phyloP scores from a whole-genome alignment of 1,140 invertebrate genomes.

The Probaryconus sp. region DNA sequence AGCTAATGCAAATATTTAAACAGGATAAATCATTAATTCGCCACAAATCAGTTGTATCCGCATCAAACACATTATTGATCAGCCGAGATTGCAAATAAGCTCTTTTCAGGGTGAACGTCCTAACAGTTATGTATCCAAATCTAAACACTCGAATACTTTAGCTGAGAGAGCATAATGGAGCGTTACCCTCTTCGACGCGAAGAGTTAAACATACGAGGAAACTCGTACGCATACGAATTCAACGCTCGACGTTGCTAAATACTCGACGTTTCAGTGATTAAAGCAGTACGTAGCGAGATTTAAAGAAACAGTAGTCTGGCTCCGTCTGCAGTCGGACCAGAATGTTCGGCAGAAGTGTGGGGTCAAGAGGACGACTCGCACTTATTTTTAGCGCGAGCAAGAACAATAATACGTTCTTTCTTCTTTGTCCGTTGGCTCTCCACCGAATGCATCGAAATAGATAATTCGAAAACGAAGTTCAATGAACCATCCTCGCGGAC shows the following conservation, averaged over 20 bases:
- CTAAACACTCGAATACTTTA: conserved; percentile 8
- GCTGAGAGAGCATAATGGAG: conserved; percentile 21
- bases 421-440: neutral
- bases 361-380: conserved; percentile 43
- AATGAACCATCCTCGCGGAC: too few relatives aligned
- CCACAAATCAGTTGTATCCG: too few relatives aligned
- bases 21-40: too few relatives aligned
- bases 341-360: conserved; percentile 26
- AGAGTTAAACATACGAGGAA: conserved; percentile 43
- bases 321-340: conserved; percentile 38
- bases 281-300: conserved; percentile 49
- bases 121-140: neutral
- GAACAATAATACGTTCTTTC: neutral
- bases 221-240: conserved; percentile 29
- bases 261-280: conserved; percentile 64
- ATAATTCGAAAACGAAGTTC: neutral
- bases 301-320: conserved; percentile 55
- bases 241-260: conserved; percentile 43
- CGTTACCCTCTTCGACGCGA: conserved; percentile 23
- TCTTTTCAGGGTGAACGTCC: too few relatives aligned
- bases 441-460: neutral
- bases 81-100: too few relatives aligned
- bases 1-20: too few relatives aligned
- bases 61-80: too few relatives aligned
- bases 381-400: conserved; percentile 32